phyloP scores from a whole-genome alignment of 2,797 vertebrate species.

The Falco naumanni region DNA sequence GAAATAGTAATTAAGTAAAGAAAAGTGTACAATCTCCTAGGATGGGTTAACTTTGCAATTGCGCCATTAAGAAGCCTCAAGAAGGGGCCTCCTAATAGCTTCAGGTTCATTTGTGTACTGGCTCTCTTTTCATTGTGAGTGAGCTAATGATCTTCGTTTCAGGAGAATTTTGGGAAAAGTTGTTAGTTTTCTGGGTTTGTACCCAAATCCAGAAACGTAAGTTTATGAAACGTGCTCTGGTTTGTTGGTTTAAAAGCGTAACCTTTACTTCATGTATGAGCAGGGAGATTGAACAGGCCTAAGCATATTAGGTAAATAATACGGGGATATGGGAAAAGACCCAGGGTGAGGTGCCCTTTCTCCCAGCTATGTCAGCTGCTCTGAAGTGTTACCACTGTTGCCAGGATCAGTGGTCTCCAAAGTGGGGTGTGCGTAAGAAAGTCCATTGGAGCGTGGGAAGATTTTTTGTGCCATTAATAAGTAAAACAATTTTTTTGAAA shows the following conservation, averaged over 20 bases:
- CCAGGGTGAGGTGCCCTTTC: not conserved
- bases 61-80: not conserved
- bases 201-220: not conserved
- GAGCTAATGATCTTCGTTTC: not conserved
- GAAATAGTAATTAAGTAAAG: not conserved
- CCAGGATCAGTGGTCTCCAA: not conserved
- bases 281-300: not conserved
- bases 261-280: not conserved
- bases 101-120: not conserved
- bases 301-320: not conserved
- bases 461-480: not conserved
- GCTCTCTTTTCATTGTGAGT: not conserved
- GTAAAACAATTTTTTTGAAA: not conserved
- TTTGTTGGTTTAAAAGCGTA: not conserved
- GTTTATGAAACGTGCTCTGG: not conserved
- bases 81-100: not conserved
- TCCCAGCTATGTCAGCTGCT: not conserved
- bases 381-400: not conserved
- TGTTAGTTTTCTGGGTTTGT: not conserved
- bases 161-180: not conserved
- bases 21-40: not conserved
- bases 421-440: not conserved
- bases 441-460: not conserved
- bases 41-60: not conserved
- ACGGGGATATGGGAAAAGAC: not conserved